A percentile compares a stretch with the other conserved stretches of the same genome.
Evolutionary conservation across 2,888 invertebrate genomes (phyloP).

Genomic region (Harpalus rufipes): DNA sequence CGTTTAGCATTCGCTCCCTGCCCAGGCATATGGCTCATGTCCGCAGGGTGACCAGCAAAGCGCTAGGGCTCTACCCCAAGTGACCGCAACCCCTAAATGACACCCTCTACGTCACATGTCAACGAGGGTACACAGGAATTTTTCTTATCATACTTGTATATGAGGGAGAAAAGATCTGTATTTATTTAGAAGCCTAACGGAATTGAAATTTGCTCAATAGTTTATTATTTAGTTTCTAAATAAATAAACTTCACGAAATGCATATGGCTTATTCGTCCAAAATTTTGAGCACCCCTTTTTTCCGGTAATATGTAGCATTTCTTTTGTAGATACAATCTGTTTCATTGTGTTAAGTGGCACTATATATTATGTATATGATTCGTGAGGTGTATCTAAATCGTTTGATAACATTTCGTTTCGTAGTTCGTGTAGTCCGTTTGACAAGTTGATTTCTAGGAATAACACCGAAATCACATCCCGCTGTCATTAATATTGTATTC

Average conservation of each 20-base stretch:
- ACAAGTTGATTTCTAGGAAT: constrained; percentile 47
- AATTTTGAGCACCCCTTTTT: too few relatives aligned
- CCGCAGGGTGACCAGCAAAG: constrained; percentile 13
- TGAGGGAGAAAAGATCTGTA: neutral
- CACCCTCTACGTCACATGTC: constrained; percentile 10
- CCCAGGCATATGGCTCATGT: constrained; percentile 13
- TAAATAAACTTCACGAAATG: too few relatives aligned
- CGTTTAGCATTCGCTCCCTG: neutral
- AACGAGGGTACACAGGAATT: constrained; percentile 2
- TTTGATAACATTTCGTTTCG: constrained; percentile 29
- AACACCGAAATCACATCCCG: constrained; percentile 36
- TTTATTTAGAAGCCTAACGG: neutral
- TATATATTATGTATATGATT: constrained; percentile 46
- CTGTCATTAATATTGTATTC: constrained; percentile 26
- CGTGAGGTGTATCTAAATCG: constrained; percentile 47
- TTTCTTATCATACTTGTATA: neutral
- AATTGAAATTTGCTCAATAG: too few relatives aligned
- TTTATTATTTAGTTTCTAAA: too few relatives aligned
- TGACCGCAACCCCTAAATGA: constrained; percentile 25
- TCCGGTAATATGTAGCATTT: neutral
- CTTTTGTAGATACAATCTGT: constrained; percentile 20
- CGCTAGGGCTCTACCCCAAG: constrained; percentile 4
- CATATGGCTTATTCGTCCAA: too few relatives aligned
- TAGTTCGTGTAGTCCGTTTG: constrained; percentile 20
- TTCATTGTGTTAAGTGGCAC: constrained; percentile 52